phyloP scores from a whole-genome alignment of 2,113 vertebrate genomes.

The Mustela lutreola region DNA sequence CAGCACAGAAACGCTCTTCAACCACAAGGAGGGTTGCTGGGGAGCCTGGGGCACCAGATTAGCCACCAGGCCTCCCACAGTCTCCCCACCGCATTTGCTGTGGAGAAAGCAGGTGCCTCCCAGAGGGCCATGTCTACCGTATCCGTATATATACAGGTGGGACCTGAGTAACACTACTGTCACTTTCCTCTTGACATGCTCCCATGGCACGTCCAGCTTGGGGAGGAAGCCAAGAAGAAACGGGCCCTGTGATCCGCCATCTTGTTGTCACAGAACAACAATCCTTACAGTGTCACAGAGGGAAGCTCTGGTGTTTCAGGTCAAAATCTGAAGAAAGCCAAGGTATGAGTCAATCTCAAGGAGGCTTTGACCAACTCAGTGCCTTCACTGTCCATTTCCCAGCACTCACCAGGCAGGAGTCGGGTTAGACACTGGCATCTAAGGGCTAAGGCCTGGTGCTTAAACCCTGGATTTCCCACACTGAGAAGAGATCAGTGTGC shows the following conservation, averaged over 20 bases:
- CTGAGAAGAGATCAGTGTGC: background rate
- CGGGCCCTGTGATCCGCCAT: background rate
- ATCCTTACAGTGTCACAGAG: rapidly evolving
- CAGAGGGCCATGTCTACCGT: rapidly evolving
- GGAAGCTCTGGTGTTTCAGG: background rate
- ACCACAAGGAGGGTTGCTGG: background rate
- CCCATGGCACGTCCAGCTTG: background rate
- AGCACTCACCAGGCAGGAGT: background rate
- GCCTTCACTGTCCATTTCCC: background rate
- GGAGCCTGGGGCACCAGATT: background rate
- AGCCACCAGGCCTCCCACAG: background rate
- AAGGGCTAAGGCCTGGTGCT: background rate
- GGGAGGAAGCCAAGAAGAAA: background rate
- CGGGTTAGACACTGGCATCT: background rate
- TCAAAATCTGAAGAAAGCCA: background rate
- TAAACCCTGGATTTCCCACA: background rate
- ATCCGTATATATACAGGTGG: rapidly evolving
- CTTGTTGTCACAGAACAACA: background rate
- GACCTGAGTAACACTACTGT: rapidly evolving
- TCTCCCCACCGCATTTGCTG: background rate
- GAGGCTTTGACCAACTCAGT: background rate
- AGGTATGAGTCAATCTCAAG: background rate
- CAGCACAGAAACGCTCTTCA: background rate
- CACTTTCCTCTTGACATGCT: background rate
- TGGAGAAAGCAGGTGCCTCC: background rate